These are phyloP conservation scores for Marisa cornuarietis DNA, from an alignment of 1,140 invertebrate species.

Conservation along the genomic window DNA sequence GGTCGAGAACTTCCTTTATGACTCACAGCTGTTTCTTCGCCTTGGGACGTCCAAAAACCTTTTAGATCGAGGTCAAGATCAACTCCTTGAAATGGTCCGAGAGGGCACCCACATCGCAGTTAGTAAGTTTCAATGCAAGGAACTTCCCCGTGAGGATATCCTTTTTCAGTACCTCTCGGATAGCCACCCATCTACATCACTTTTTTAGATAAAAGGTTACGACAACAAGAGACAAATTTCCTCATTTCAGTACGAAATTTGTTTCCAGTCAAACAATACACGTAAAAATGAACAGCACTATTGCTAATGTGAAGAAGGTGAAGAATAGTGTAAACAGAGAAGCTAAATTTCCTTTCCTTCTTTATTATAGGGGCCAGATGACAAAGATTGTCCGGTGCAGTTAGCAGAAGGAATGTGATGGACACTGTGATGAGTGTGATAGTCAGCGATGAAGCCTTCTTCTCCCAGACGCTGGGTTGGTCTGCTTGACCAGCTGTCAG, in stretches of 20 bases:
- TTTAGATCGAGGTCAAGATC: too few relatives aligned
- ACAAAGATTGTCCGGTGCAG: slow-evolving; percentile 22
- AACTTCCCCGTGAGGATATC: too few relatives aligned
- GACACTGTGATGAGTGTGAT: slow-evolving; percentile 34
- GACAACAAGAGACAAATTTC: neutral
- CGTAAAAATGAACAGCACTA: slow-evolving; percentile 5
- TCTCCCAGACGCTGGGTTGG: neutral
- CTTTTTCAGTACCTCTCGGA: too few relatives aligned
- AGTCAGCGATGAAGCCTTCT: slow-evolving; percentile 27
- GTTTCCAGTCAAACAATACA: slow-evolving; percentile 15
- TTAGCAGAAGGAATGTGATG: slow-evolving; percentile 33
- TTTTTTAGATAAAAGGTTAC: too few relatives aligned
- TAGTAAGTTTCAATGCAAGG: too few relatives aligned
- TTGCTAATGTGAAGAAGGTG: neutral
- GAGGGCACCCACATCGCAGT: too few relatives aligned
- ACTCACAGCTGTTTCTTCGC: too few relatives aligned
- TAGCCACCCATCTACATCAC: too few relatives aligned
- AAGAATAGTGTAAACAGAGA: neutral
- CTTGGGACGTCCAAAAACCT: too few relatives aligned
- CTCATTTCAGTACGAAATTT: slow-evolving; percentile 4
- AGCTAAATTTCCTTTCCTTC: neutral
- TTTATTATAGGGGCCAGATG: neutral
- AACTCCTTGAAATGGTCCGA: too few relatives aligned
- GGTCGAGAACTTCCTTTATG: too few relatives aligned
- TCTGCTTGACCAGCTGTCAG: neutral